These are phyloP conservation scores for Drosophila kanapiae DNA, from an alignment of 1,140 invertebrate genomes.

Conservation along the genomic window DNA sequence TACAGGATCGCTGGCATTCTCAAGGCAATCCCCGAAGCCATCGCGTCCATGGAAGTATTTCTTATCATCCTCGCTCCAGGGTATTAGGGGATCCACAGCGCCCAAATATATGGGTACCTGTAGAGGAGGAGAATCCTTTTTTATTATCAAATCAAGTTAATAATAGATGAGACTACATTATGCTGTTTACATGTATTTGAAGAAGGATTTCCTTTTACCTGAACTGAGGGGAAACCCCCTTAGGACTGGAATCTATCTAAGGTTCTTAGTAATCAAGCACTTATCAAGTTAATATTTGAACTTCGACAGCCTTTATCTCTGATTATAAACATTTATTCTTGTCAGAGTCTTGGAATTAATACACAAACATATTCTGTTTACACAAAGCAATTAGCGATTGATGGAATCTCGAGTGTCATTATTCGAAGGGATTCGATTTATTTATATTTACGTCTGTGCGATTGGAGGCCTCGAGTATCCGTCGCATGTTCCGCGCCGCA, in stretches of 20 bases:
- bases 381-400: not conserved
- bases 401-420: not conserved
- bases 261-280: too few species aligned
- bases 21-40: conserved; percentile 88
- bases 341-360: too few species aligned
- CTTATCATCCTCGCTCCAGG: conserved; percentile 47
- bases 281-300: too few species aligned
- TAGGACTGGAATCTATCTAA: too few species aligned
- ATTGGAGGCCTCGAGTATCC: conserved; percentile 86
- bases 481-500: conserved; percentile 88
- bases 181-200: too few species aligned
- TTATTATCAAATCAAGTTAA: too few species aligned
- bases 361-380: not conserved
- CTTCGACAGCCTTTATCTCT: not conserved
- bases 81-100: conserved; percentile 86
- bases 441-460: conserved; percentile 85
- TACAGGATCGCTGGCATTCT: conserved; percentile 21
- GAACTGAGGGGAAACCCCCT: too few species aligned
- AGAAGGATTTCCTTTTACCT: too few species aligned
- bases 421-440: not conserved
- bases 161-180: too few species aligned
- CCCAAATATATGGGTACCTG: conserved; percentile 90
- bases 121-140: too few species aligned
- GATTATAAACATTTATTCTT: too few species aligned
- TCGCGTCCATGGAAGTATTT: conserved; percentile 86